phyloP scores from a whole-genome alignment of 2,797 vertebrate species.

The Peromyscus melanophrys region DNA sequence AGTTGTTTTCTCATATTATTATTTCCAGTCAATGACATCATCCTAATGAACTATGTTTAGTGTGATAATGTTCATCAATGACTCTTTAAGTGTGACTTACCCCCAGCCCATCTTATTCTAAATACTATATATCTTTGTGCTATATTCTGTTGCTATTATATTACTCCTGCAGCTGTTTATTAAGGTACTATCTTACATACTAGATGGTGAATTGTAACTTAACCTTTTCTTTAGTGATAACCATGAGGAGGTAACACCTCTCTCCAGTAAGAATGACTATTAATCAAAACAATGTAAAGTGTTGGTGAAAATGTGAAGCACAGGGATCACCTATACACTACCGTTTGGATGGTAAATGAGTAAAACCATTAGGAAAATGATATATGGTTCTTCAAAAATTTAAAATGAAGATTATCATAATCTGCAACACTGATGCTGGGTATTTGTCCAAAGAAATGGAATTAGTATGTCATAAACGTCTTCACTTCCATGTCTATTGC shows the following conservation, averaged over 20 bases:
- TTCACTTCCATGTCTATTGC: not conserved
- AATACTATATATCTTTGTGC: not conserved
- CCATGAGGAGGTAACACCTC: not conserved
- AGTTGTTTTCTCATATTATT: not conserved
- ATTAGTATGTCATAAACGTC: not conserved
- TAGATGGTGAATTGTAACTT: not conserved
- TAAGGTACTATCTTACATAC: not conserved
- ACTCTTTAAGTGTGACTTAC: too few relatives aligned
- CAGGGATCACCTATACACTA: not conserved
- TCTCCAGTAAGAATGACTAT: not conserved
- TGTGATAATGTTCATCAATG: not conserved
- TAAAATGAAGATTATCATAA: not conserved
- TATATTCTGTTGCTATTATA: not conserved
- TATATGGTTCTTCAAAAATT: not conserved
- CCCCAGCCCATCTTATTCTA: not conserved
- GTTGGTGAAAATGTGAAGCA: not conserved
- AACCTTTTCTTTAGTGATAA: not conserved
- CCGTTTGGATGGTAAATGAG: not conserved
- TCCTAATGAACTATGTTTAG: not conserved
- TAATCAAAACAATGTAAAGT: not conserved
- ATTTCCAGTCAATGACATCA: not conserved
- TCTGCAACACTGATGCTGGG: not conserved
- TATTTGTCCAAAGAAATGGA: not conserved
- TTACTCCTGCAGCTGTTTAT: not conserved
- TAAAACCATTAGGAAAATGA: not conserved